These are phyloP conservation scores for Germaria angustata DNA, from an alignment of 2,888 invertebrate species.

Conservation along the genomic window DNA sequence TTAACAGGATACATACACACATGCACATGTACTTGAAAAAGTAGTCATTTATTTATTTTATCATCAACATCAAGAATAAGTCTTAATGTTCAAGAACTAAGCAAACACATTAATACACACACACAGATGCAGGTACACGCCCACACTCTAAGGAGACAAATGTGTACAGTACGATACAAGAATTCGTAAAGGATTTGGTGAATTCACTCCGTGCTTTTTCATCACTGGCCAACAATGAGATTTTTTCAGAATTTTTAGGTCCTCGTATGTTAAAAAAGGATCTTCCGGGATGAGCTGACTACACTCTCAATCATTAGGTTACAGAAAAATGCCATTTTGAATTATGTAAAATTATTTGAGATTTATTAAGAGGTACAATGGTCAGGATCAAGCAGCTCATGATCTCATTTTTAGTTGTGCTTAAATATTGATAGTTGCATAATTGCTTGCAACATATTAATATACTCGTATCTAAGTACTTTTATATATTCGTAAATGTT, in stretches of 20 bases:
- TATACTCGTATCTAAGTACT: no score
- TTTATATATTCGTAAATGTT: no score
- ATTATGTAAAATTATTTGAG: no score
- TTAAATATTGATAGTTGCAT: no score
- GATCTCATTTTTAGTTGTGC: no score
- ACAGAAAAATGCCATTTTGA: no score
- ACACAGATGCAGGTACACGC: not conserved
- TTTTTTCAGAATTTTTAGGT: not conserved
- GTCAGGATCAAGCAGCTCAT: no score
- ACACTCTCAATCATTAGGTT: not conserved
- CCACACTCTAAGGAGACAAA: not conserved
- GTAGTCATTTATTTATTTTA: conserved; percentile 40
- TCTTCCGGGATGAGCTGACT: not conserved
- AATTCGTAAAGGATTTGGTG: not conserved
- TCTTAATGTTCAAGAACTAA: conserved; percentile 32
- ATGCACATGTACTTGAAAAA: not conserved
- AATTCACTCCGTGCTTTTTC: not conserved
- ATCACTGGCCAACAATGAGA: not conserved
- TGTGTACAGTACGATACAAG: not conserved
- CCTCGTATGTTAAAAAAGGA: not conserved
- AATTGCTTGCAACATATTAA: no score
- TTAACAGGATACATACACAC: conserved; percentile 9
- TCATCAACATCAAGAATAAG: conserved; percentile 37
- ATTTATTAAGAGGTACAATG: no score
- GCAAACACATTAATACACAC: not conserved